Percentiles rank a stretch among this genome's conserved stretches.
These are phyloP conservation scores for Characodon lateralis DNA, from an alignment of 2,797 vertebrate genomes.

Conservation along the genomic window DNA sequence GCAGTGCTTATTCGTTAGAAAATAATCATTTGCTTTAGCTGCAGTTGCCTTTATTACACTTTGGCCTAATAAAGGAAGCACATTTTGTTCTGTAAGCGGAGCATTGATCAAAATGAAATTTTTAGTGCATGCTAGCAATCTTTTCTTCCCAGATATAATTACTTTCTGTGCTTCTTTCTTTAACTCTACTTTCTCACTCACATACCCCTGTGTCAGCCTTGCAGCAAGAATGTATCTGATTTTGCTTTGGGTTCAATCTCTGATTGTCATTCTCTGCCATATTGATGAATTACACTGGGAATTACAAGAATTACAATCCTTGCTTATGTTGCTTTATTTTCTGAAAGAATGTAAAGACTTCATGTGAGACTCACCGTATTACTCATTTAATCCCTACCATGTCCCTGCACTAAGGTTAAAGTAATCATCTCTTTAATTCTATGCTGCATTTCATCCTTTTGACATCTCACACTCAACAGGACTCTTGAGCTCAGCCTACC, in stretches of 20 bases:
- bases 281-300: background rate
- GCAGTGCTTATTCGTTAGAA: conserved; percentile 2
- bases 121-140: background rate
- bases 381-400: background rate
- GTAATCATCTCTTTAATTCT: conserved; percentile 31
- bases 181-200: background rate
- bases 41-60: conserved; percentile 1
- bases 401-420: conserved; percentile 10
- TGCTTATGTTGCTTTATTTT: background rate
- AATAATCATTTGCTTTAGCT: conserved; percentile 10
- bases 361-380: background rate
- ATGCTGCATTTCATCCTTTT: conserved; percentile 27
- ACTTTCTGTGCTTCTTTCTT: background rate
- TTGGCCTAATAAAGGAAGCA: conserved; percentile 10
- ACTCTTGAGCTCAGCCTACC: background rate
- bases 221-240: background rate
- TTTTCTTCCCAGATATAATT: background rate
- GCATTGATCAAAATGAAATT: conserved; percentile 6
- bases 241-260: background rate
- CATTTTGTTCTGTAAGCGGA: conserved; percentile 1
- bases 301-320: background rate
- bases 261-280: conserved; percentile 1
- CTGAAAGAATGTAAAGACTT: background rate
- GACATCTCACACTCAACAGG: conserved; percentile 18
- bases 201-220: background rate